phyloP scores from a whole-genome alignment of 2,113 vertebrate species.

The Psophia crepitans region DNA sequence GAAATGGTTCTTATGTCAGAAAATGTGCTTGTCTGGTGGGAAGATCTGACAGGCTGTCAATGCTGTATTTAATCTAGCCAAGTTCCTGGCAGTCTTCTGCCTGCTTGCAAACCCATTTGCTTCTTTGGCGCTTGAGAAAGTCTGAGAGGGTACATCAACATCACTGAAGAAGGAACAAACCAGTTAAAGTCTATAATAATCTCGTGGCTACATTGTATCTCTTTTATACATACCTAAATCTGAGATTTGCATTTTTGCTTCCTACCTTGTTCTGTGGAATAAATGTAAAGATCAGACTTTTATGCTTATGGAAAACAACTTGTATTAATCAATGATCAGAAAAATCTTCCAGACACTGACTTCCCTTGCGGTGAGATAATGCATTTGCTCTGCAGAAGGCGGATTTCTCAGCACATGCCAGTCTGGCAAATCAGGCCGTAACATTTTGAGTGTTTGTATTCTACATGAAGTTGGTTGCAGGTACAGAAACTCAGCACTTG shows the following conservation, averaged over 20 bases:
- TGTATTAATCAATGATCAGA: background rate
- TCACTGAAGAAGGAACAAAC: background rate
- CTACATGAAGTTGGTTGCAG: background rate
- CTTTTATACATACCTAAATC: background rate
- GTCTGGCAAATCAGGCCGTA: background rate
- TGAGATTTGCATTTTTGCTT: background rate
- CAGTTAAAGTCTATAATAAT: background rate
- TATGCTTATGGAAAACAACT: background rate
- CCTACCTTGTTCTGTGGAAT: background rate
- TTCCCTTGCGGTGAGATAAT: background rate
- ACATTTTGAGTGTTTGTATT: background rate
- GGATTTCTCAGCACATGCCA: background rate
- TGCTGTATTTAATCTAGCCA: background rate
- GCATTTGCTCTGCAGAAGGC: background rate
- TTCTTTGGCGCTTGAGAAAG: background rate
- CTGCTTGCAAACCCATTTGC: background rate
- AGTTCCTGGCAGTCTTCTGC: background rate
- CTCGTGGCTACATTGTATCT: background rate
- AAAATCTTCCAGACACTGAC: background rate
- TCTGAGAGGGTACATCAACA: background rate
- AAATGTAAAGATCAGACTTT: background rate
- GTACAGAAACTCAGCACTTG: background rate
- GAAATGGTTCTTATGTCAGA: background rate
- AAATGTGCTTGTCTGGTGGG: background rate
- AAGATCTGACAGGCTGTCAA: background rate